Evolutionary conservation across 2,888 invertebrate genomes (phyloP).

Genomic region (Oxytorus armatus): DNA sequence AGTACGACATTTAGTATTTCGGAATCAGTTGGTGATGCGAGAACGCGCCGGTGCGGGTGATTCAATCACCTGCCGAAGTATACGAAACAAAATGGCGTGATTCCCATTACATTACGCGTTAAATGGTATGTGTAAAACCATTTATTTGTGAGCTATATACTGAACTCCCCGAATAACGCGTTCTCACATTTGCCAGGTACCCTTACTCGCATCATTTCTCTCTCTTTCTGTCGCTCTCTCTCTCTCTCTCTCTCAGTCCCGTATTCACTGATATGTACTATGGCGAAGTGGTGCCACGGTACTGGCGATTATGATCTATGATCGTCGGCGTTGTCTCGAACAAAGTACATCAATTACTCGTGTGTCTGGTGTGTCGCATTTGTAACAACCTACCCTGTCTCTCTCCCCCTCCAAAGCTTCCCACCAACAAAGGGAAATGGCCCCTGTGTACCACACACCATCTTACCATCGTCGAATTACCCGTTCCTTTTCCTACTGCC

Average conservation of each 20-base stretch:
- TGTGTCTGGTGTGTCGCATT: constrained; percentile 59
- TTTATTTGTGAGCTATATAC: neutral
- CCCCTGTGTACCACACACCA: constrained; percentile 12
- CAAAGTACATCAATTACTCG: constrained; percentile 69
- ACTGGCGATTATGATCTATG: constrained; percentile 69
- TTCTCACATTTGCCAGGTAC: constrained; percentile 10
- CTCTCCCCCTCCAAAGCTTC: neutral
- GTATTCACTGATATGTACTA: constrained; percentile 11
- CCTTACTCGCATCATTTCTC: constrained; percentile 14
- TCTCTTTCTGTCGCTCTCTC: constrained; percentile 1
- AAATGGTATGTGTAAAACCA: neutral
- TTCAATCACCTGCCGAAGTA: neutral
- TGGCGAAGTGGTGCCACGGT: constrained; percentile 37
- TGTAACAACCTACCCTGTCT: constrained; percentile 19
- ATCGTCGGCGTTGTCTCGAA: constrained; percentile 58
- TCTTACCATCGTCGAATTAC: constrained; percentile 15
- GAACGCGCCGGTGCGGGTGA: neutral
- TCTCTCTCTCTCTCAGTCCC: constrained; percentile 5
- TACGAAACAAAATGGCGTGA: constrained; percentile 10
- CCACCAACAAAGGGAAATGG: constrained; percentile 32
- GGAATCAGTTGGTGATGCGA: constrained; percentile 65
- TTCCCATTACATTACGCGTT: neutral
- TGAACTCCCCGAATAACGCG: constrained; percentile 52
- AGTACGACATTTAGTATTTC: constrained; percentile 68
- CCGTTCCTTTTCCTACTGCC: neutral